These are phyloP conservation scores for Acanthosepion esculentum DNA, from an alignment of 2,888 invertebrate genomes.

Conservation along the genomic window DNA sequence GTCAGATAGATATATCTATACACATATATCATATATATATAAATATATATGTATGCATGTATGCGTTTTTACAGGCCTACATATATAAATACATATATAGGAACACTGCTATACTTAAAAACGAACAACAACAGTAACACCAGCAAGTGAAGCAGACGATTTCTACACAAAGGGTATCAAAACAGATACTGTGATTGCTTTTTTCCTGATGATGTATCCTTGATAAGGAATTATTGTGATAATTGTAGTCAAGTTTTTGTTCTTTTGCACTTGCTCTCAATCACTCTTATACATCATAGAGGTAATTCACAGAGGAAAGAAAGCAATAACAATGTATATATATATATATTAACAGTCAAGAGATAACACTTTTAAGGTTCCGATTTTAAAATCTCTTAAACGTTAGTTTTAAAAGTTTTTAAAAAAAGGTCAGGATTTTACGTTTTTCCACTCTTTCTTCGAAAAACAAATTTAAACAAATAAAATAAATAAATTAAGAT, in stretches of 20 bases:
- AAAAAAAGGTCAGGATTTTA: background rate
- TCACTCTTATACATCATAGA: background rate
- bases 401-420: background rate
- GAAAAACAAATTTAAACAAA: background rate
- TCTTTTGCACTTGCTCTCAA: background rate
- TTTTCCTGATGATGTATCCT: background rate
- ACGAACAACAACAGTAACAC: background rate
- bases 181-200: background rate
- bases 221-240: too few species aligned
- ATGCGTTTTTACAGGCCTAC: slow-evolving; percentile 1
- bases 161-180: background rate
- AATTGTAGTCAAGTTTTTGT: too few species aligned
- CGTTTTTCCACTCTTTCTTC: background rate
- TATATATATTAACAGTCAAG: background rate
- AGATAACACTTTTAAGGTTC: background rate
- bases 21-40: background rate
- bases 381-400: background rate
- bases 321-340: background rate
- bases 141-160: background rate
- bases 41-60: slow-evolving; percentile 36
- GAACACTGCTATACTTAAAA: background rate
- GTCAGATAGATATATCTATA: background rate
- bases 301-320: slow-evolving; percentile 7
- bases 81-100: slow-evolving; percentile 15
- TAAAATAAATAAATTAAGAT: background rate